These are phyloP conservation scores for Cottoperca gobio DNA, from an alignment of 2,797 vertebrate genomes.

Conservation along the genomic window DNA sequence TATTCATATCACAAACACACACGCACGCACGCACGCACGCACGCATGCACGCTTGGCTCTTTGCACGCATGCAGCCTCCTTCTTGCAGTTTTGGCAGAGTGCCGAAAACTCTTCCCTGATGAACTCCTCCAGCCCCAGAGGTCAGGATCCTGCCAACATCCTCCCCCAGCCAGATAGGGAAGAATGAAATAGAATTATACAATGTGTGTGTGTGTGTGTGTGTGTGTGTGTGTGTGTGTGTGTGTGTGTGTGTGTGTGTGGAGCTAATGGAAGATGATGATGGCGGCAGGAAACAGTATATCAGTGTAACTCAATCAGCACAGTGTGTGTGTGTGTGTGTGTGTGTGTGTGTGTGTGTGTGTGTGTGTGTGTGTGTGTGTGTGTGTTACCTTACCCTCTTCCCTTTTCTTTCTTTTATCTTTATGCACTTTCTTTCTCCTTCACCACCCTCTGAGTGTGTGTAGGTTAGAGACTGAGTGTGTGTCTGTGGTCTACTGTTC, in stretches of 20 bases:
- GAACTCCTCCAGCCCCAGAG: constrained; percentile 21
- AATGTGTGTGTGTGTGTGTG: neutral
- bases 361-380: constrained; percentile 1
- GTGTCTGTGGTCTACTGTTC: constrained; percentile 1
- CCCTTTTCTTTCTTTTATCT: neutral
- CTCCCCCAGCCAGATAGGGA: neutral
- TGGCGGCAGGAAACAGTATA: constrained; percentile 54
- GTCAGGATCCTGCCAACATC: constrained; percentile 28
- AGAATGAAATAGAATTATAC: constrained; percentile 34
- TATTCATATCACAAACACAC: too few relatives aligned
- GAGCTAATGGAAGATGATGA: constrained; percentile 37
- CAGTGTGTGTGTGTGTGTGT: constrained; percentile 5
- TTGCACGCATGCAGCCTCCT: neutral
- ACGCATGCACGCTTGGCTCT: too few relatives aligned
- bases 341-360: too few relatives aligned
- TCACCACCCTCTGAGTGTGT: neutral
- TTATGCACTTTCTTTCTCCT: neutral
- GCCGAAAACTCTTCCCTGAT: constrained; percentile 26
- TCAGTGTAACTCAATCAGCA: constrained; percentile 63
- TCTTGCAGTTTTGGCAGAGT: constrained; percentile 11
- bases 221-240: constrained; percentile 20
- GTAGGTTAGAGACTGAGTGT: neutral
- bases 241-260: constrained; percentile 22
- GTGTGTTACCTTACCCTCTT: neutral
- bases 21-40: too few relatives aligned